A percentile compares a stretch with the other conserved stretches of the same genome.
Conservation (phyloP, 2,113 vertebrate genomes). For the Tupaia tana region DNA sequence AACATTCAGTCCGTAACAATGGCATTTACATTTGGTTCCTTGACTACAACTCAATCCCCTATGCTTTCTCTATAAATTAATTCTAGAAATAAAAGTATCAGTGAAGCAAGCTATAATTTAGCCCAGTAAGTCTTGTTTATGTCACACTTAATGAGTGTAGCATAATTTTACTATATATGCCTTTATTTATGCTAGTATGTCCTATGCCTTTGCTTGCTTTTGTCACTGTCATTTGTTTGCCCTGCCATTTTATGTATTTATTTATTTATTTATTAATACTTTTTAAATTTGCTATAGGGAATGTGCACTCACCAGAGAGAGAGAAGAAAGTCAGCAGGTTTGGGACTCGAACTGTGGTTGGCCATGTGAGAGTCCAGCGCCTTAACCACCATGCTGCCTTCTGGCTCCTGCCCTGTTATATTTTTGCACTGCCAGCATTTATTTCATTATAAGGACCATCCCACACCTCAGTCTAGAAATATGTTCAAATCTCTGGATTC, state of each 20-base stretch:
- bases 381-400: too few relatives aligned
- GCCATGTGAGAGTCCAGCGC: too few relatives aligned
- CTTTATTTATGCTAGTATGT: neutral
- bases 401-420: too few relatives aligned
- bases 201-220: neutral
- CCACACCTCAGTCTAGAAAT: neutral
- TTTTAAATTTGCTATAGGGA: too few relatives aligned
- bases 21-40: neutral
- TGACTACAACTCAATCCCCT: neutral
- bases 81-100: neutral
- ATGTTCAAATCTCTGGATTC: neutral
- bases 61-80: neutral
- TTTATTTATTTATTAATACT: neutral
- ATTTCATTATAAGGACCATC: neutral
- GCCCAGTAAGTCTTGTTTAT: neutral
- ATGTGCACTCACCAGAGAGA: too few relatives aligned
- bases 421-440: neutral
- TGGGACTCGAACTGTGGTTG: too few relatives aligned
- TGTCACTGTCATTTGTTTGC: neutral
- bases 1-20: neutral
- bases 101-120: neutral
- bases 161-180: neutral
- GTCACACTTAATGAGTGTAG: neutral
- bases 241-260: neutral
- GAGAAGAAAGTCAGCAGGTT: too few relatives aligned